Conservation (phyloP, 2,888 invertebrate species). For the Nomada fucata region DNA sequence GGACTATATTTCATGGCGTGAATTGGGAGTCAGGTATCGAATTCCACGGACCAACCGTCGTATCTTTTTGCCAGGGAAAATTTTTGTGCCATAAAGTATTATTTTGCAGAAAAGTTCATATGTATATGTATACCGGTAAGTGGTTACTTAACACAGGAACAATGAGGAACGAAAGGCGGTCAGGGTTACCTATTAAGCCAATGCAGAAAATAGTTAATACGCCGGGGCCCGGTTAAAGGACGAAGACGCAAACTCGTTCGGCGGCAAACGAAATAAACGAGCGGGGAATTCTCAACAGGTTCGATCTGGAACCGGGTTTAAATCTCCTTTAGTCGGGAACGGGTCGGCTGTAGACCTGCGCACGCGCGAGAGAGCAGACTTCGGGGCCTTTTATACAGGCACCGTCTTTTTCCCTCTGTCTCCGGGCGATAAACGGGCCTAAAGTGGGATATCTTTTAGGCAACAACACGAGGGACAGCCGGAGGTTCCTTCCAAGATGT, state of each 20-base stretch:
- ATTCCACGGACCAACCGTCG: neutral
- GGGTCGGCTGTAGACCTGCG: constrained; percentile 55
- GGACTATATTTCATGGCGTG: neutral
- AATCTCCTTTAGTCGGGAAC: constrained; percentile 66
- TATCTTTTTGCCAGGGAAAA: neutral
- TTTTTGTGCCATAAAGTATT: neutral
- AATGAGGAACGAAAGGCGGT: constrained; percentile 12
- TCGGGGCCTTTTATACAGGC: constrained; percentile 14
- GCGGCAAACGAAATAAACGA: constrained; percentile 61
- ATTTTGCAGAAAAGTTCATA: neutral
- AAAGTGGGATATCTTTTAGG: constrained; percentile 58
- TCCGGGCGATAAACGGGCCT: constrained; percentile 51
- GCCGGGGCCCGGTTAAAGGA: constrained; percentile 51
- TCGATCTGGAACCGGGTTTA: constrained; percentile 70
- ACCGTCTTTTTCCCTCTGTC: constrained; percentile 34
- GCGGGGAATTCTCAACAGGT: constrained; percentile 62
- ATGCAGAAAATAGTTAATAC: constrained; percentile 46
- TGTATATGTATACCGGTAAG: too few species aligned
- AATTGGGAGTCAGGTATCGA: neutral
- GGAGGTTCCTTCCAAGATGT: constrained; percentile 48
- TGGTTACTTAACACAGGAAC: neutral
- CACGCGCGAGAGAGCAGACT: constrained; percentile 13
- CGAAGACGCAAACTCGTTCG: constrained; percentile 38
- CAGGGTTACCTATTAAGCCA: constrained; percentile 31
- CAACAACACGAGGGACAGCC: constrained; percentile 51